These are phyloP conservation scores for Drosophila ambigua DNA, from an alignment of 1,140 invertebrate species.

Conservation along the genomic window DNA sequence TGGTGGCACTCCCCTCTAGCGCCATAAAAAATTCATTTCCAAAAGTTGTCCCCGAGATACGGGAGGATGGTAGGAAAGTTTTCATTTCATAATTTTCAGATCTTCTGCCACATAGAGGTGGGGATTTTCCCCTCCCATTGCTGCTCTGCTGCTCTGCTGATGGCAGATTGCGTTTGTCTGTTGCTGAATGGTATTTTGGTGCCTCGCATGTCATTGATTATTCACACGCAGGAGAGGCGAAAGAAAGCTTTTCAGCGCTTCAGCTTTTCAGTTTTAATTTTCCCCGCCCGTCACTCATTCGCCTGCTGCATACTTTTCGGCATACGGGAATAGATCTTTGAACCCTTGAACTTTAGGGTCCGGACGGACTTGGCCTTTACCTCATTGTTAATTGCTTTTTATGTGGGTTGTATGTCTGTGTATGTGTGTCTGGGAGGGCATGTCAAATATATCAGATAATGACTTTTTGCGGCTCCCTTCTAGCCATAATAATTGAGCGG, in stretches of 20 bases:
- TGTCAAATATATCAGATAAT: constrained; percentile 80
- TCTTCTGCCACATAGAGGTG: constrained; percentile 17
- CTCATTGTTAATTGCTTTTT: constrained; percentile 67
- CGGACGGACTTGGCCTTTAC: constrained; percentile 35
- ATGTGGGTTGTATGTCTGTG: constrained; percentile 32
- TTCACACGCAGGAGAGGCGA: neutral
- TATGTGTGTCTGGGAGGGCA: constrained; percentile 48
- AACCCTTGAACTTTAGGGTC: constrained; percentile 56
- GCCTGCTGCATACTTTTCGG: constrained; percentile 29
- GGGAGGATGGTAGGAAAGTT: constrained; percentile 33
- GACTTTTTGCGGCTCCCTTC: constrained; percentile 55
- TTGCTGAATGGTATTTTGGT: constrained; percentile 23
- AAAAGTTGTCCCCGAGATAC: constrained; percentile 40
- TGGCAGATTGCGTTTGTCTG: constrained; percentile 16
- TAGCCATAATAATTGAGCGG: constrained; percentile 75
- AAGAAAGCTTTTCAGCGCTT: constrained; percentile 34
- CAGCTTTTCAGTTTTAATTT: constrained; percentile 1
- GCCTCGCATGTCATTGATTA: constrained; percentile 47
- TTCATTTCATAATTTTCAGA: constrained; percentile 48
- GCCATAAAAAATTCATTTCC: constrained; percentile 69
- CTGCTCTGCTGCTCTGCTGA: constrained; percentile 8
- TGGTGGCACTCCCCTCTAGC: constrained; percentile 23
- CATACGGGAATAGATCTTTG: constrained; percentile 43
- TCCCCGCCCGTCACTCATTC: neutral
- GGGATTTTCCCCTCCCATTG: no score